Percentiles rank a stretch among this genome's conserved stretches.
Evolutionary conservation across 2,888 invertebrate genomes (phyloP).

Genomic region (Brachyopa scutellaris): DNA sequence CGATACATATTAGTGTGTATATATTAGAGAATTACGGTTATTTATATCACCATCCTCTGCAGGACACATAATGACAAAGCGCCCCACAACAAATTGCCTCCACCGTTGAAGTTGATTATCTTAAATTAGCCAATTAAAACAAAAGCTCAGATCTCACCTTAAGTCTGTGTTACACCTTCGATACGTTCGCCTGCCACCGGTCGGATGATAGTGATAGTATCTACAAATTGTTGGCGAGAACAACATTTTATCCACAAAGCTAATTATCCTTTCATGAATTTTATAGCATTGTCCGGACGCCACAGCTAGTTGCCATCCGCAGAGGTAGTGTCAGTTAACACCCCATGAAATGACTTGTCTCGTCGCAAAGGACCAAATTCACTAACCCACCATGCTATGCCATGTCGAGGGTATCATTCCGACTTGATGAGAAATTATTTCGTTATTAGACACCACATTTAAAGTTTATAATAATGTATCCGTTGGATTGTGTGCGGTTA

Average conservation of each 20-base stretch:
- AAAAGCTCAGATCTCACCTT: constrained; percentile 45
- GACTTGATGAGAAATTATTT: constrained; percentile 57
- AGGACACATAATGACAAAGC: constrained; percentile 1
- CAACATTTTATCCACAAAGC: constrained; percentile 37
- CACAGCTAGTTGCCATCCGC: neutral
- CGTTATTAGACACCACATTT: constrained; percentile 60
- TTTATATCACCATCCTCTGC: constrained; percentile 14
- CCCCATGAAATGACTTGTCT: constrained; percentile 60
- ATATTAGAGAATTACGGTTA: constrained; percentile 27
- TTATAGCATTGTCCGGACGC: constrained; percentile 26
- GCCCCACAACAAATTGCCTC: constrained; percentile 56
- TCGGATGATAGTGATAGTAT: neutral
- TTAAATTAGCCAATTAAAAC: constrained; percentile 62
- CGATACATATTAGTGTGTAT: neutral
- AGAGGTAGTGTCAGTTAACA: constrained; percentile 54
- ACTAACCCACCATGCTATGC: neutral
- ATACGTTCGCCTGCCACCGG: neutral
- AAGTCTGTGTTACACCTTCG: neutral
- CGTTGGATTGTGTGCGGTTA: constrained; percentile 3
- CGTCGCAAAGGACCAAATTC: neutral
- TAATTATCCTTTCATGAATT: constrained; percentile 62
- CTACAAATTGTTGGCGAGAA: too few relatives aligned
- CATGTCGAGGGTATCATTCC: neutral
- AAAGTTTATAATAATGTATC: constrained; percentile 43
- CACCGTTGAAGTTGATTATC: constrained; percentile 51